phyloP scores from a whole-genome alignment of 2,113 vertebrate genomes.

The Mormoops blainvillei region DNA sequence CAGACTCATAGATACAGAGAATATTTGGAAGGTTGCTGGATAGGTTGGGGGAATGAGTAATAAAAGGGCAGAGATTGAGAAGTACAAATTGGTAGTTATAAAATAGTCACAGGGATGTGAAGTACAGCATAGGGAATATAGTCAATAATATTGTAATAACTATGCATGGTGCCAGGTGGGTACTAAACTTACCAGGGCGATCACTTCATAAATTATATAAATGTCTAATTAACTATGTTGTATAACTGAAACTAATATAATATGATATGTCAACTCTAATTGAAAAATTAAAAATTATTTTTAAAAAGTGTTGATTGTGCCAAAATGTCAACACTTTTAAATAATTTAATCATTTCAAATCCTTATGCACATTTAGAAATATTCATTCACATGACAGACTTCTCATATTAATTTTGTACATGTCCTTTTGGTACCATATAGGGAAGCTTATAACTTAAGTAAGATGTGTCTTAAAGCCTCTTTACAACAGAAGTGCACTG shows the following conservation, averaged over 20 bases:
- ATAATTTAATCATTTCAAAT: background rate
- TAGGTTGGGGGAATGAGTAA: background rate
- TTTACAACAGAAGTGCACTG: background rate
- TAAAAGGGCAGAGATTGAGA: background rate
- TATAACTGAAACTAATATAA: background rate
- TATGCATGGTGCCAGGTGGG: background rate
- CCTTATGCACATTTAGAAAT: background rate
- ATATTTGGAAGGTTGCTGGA: background rate
- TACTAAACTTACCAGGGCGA: background rate
- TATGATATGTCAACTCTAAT: background rate
- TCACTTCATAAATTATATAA: background rate
- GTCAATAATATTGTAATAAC: background rate
- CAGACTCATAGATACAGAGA: background rate
- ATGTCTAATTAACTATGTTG: background rate
- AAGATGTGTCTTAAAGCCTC: background rate
- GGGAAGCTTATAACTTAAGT: background rate
- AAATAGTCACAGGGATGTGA: background rate
- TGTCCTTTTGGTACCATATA: background rate
- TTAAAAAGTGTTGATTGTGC: background rate
- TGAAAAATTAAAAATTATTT: background rate
- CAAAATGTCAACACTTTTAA: background rate
- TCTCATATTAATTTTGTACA: background rate
- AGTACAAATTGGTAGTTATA: background rate
- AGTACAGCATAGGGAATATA: background rate
- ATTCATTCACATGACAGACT: background rate